Evolutionary conservation across 1,140 invertebrate genomes (phyloP).

Genomic region (Scaptomyza pallida): DNA sequence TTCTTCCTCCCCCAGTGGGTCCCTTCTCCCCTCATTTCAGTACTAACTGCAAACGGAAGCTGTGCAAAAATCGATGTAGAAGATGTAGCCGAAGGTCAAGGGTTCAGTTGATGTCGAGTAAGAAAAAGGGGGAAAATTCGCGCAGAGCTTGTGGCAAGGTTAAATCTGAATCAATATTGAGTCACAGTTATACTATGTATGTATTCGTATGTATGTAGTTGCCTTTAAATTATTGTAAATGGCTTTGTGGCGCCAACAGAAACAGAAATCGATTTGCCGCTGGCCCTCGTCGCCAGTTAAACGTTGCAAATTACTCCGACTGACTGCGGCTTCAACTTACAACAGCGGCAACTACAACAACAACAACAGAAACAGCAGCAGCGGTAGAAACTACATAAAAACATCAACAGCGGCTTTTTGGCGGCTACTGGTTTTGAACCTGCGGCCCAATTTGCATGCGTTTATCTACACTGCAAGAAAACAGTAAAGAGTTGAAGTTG

Average conservation of each 20-base stretch:
- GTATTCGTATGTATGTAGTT: slow-evolving; percentile 3
- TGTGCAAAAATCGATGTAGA: slow-evolving; percentile 34
- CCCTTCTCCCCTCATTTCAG: not conserved
- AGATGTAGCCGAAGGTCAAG: slow-evolving; percentile 3
- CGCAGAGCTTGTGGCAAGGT: slow-evolving; percentile 31
- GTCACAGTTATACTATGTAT: slow-evolving; percentile 21
- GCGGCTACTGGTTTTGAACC: slow-evolving; percentile 52
- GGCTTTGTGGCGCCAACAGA: slow-evolving; percentile 72
- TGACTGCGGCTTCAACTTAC: slow-evolving; percentile 6
- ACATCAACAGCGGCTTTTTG: not conserved
- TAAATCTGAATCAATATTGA: slow-evolving; percentile 44
- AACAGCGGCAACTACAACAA: not conserved
- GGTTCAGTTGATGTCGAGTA: not conserved
- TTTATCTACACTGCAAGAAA: slow-evolving; percentile 16
- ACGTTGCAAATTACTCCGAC: slow-evolving; percentile 68
- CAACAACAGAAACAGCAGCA: not conserved
- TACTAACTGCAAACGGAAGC: slow-evolving; percentile 12
- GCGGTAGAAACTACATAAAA: not conserved
- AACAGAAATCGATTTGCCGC: slow-evolving; percentile 74
- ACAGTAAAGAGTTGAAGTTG: no score
- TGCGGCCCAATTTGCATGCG: slow-evolving; percentile 74
- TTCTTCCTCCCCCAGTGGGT: not conserved
- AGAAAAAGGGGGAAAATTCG: no score
- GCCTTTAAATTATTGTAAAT: slow-evolving; percentile 76
- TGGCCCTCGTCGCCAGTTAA: slow-evolving; percentile 75